Evolutionary conservation across 2,113 vertebrate genomes (phyloP), one percentile per base, ranked within the genome.

Genomic region (Charina bottae): DNA sequence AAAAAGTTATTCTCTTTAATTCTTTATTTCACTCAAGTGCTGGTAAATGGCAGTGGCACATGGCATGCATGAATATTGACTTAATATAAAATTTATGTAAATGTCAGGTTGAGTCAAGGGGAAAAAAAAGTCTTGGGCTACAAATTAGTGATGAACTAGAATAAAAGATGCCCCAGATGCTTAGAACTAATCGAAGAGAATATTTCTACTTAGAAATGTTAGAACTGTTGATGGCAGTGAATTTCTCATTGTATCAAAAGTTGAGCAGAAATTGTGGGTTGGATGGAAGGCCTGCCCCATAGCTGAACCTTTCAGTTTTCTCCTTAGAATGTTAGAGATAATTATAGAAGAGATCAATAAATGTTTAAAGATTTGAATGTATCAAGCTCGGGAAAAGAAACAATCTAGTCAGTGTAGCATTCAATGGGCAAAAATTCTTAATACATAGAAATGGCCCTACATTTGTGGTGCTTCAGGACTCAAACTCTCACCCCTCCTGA

Each of bases 271-370:
- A 54, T 84, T 58, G 21, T 46, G 72, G 58, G 56, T n/a, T 56
- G 46, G 8, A 64, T 56, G 28, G 83, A 68, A 89, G 59, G 60
- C 87, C 83, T 90, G 26, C 86, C 49, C 19, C 86, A 72, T 17
- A 53, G n/a, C 19, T 56, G 59, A 64, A 62, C 46, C 84, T 93
- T 56, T 68, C 54, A 46, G 11, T 85, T 85, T 56, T 58, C 78
- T 85, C 72, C 42, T 85, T 84, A 90, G 53, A 85, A 64, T 62
- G 90, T 90, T 37, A 93, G 59, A 33, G 19, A 88, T 90, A 91
- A 89, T 91, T 89, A 91, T 53, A 88, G 72, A 88, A 37, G 33
- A 62, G 56, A 91, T 23, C 15, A 55, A 55, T 23, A 78, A 33
- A 78, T 42, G 72, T 78, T 78, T 78, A 42, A 78, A 78, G 33